Percentiles rank a stretch among this genome's conserved stretches.
Evolutionary conservation across 2,113 vertebrate genomes (phyloP).

Genomic region (Platysternon megacephalum): DNA sequence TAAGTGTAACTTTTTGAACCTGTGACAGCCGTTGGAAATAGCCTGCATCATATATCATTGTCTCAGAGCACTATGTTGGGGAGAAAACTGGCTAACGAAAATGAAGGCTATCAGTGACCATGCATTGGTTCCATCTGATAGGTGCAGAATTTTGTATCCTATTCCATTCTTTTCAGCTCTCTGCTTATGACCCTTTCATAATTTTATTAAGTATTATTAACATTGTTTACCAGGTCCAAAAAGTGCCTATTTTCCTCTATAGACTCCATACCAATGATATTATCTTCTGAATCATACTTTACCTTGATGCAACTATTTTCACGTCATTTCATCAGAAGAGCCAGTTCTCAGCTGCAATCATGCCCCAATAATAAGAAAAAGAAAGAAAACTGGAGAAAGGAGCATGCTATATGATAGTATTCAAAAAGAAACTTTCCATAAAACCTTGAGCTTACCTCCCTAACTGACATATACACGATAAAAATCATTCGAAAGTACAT

Average conservation of each 20-base stretch:
- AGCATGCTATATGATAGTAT: neutral
- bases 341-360: neutral
- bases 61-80: neutral
- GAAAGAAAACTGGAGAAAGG: neutral
- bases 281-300: neutral
- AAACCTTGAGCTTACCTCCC: neutral
- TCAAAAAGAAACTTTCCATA: neutral
- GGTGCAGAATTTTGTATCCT: neutral
- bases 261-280: neutral
- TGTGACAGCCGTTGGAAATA: neutral
- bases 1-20: neutral
- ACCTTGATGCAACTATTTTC: neutral
- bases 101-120: neutral
- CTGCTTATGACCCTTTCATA: neutral
- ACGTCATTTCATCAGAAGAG: neutral
- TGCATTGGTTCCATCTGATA: neutral
- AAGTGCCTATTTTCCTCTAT: neutral
- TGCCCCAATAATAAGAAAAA: neutral
- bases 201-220: neutral
- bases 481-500: neutral
- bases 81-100: neutral
- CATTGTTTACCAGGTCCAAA: neutral
- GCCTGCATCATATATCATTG: neutral
- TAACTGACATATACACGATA: neutral
- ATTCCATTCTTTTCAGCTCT: neutral